Conservation (phyloP, 1,140 invertebrate genomes). For the Cheumatopsyche charites region DNA sequence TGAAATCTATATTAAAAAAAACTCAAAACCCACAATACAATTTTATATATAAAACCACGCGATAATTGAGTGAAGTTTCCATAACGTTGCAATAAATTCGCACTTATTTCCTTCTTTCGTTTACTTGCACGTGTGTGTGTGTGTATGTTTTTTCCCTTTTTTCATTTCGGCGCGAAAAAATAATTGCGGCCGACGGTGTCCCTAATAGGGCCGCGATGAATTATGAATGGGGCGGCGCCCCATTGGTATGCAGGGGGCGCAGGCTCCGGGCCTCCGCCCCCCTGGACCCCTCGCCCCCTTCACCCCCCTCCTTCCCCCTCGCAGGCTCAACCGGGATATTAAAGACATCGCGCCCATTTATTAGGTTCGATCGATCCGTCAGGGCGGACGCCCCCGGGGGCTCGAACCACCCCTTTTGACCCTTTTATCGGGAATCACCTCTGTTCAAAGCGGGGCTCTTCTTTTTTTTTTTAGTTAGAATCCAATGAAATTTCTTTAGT, state of each 20-base stretch:
- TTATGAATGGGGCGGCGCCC: conserved; percentile 15
- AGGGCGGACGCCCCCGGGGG: conserved; percentile 1
- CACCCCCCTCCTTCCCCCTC: neutral
- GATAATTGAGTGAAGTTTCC: conserved; percentile 7
- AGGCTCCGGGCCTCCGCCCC: neutral
- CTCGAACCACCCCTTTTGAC: conserved; percentile 5
- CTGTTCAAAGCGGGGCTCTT: too few species aligned
- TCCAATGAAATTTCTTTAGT: too few species aligned
- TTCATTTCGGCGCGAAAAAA: conserved; percentile 1
- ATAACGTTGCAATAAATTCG: neutral
- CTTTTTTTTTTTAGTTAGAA: too few species aligned
- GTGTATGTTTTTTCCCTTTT: too few species aligned
- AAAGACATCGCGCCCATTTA: conserved; percentile 25
- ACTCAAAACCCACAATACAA: too few species aligned
- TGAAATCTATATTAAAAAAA: too few species aligned
- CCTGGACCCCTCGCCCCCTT: neutral
- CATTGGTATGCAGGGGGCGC: conserved; percentile 14
- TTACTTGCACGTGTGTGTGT: too few species aligned
- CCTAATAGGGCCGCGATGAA: conserved; percentile 9
- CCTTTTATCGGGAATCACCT: conserved; percentile 12
- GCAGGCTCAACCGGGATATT: neutral
- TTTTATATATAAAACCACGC: neutral
- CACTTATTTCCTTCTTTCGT: too few species aligned
- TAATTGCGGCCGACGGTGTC: conserved; percentile 2
- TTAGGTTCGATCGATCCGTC: conserved; percentile 25